A percentile compares a stretch with the other conserved stretches of the same genome.
Conservation (phyloP, 2,888 invertebrate genomes). For the Heliconius ismenius region DNA sequence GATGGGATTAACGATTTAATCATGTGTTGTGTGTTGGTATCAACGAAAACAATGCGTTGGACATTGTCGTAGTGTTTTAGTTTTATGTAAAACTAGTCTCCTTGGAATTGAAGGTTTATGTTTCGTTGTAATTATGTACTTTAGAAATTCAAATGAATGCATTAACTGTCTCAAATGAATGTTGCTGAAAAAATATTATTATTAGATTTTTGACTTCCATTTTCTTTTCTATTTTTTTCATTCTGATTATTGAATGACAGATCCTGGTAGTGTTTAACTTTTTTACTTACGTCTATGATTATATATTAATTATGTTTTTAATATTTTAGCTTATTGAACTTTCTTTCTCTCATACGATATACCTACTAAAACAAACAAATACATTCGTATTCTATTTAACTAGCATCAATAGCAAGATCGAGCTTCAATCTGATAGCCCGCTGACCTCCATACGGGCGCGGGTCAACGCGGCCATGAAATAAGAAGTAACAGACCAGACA, state of each 20-base stretch:
- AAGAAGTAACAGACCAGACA: conserved; percentile 40
- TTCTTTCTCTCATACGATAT: conserved; percentile 6
- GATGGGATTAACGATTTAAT: conserved; percentile 13
- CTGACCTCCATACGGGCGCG: conserved; percentile 61
- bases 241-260: too few species aligned
- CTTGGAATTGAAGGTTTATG: too few species aligned
- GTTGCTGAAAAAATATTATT: too few species aligned
- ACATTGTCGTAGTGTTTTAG: not conserved
- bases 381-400: conserved; percentile 49
- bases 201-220: too few species aligned
- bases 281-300: not conserved
- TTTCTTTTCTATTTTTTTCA: too few species aligned
- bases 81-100: too few species aligned
- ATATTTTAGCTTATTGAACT: not conserved
- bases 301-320: not conserved
- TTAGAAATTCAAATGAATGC: too few species aligned
- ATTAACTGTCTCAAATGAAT: too few species aligned
- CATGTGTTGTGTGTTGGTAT: not conserved
- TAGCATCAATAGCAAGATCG: conserved; percentile 61
- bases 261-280: too few species aligned
- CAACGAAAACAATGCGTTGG: not conserved
- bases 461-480: conserved; percentile 69
- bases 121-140: too few species aligned
- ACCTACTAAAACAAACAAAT: conserved; percentile 27
- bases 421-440: conserved; percentile 61